A percentile compares a stretch with the other conserved stretches of the same genome.
Conservation (phyloP, 1,140 invertebrate genomes). For the Arion vulgaris region DNA sequence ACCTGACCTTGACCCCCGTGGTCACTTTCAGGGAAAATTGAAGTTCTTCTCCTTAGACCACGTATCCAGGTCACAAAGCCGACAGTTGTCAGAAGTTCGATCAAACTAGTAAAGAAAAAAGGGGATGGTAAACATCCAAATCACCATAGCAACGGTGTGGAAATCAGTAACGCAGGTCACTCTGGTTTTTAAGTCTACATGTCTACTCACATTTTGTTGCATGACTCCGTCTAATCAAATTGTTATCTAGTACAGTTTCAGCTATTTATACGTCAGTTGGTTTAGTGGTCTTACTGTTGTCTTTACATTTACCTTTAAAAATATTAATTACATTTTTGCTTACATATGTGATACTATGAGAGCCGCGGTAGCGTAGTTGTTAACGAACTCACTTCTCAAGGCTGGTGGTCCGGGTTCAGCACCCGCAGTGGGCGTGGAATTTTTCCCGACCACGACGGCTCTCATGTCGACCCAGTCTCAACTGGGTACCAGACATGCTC, state of each 20-base stretch:
- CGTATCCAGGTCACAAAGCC: background rate
- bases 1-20: background rate
- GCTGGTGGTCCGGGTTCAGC: no score
- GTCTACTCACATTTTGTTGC: background rate
- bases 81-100: background rate
- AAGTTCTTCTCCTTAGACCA: background rate
- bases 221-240: background rate
- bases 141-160: background rate
- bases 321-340: no score
- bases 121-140: background rate
- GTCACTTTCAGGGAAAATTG: background rate
- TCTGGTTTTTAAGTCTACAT: background rate
- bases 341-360: no score
- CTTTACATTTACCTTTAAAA: no score
- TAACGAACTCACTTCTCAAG: no score
- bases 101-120: background rate
- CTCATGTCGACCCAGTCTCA: no score
- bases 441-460: no score
- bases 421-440: no score
- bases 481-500: no score
- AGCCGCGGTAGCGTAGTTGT: no score
- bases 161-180: background rate
- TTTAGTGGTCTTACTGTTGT: no score
- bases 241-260: background rate
- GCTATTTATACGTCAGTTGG: background rate